These are phyloP conservation scores for Coelopa frigida DNA, from an alignment of 1,140 invertebrate genomes.

Conservation along the genomic window DNA sequence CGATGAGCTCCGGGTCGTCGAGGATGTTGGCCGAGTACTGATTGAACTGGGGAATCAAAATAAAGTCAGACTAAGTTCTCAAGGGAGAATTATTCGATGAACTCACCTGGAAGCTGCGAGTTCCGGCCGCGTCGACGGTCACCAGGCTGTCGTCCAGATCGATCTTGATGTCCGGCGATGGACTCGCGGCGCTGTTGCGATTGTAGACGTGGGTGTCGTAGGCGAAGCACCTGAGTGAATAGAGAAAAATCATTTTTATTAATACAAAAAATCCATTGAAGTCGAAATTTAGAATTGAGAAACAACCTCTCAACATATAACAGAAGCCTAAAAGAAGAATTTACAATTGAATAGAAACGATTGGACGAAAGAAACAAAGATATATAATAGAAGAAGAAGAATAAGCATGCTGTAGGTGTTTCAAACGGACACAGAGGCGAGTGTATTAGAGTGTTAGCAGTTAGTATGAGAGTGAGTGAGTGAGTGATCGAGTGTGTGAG, in stretches of 20 bases:
- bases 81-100: no score
- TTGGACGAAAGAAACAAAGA: slow-evolving; percentile 11
- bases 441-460: no score
- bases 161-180: slow-evolving; percentile 38
- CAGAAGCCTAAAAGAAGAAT: neutral
- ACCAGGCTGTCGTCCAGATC: slow-evolving; percentile 39
- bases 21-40: slow-evolving; percentile 82
- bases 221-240: slow-evolving; percentile 58
- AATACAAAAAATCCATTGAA: neutral
- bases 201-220: slow-evolving; percentile 66
- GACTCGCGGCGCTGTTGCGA: slow-evolving; percentile 34
- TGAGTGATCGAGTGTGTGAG: no score
- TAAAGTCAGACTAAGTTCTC: neutral
- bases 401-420: no score
- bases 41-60: slow-evolving; percentile 3
- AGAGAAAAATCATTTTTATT: slow-evolving; percentile 9
- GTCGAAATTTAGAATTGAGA: slow-evolving; percentile 1
- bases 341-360: slow-evolving; percentile 14
- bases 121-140: slow-evolving; percentile 15
- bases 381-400: slow-evolving; percentile 1
- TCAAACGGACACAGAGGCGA: no score
- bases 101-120: slow-evolving; percentile 26
- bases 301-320: slow-evolving; percentile 16
- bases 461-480: no score
- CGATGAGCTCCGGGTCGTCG: slow-evolving; percentile 91